A percentile compares a stretch with the other conserved stretches of the same genome.
These are phyloP conservation scores for Drosophila prosaltans DNA, from an alignment of 1,140 invertebrate species.

Conservation along the genomic window DNA sequence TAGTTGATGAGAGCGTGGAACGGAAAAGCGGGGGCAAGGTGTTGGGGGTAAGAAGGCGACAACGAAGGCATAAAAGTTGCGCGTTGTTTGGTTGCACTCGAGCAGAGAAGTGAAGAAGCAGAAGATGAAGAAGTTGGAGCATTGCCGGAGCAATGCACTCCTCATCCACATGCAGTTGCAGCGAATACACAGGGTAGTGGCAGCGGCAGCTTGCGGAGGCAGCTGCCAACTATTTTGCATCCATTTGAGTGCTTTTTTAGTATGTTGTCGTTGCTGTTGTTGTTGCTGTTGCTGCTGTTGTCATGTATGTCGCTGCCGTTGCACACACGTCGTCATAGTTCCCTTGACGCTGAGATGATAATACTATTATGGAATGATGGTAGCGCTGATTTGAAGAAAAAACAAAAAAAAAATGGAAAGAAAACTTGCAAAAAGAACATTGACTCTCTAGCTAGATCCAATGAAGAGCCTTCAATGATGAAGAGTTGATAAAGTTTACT, in stretches of 20 bases:
- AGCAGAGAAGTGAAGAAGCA: constrained; percentile 39
- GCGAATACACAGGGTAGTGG: not conserved
- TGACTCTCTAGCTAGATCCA: constrained; percentile 29
- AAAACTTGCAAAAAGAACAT: constrained; percentile 30
- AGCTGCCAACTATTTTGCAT: constrained; percentile 79
- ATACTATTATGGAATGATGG: constrained; percentile 51
- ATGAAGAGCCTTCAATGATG: constrained; percentile 1
- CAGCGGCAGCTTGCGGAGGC: constrained; percentile 52
- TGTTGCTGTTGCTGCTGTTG: constrained; percentile 7
- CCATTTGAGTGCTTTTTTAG: constrained; percentile 53
- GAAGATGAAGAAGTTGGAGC: constrained; percentile 29
- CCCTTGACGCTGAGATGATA: constrained; percentile 35
- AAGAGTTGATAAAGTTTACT: not conserved
- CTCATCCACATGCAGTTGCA: not conserved
- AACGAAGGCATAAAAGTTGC: constrained; percentile 70
- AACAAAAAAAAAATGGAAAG: too few species aligned
- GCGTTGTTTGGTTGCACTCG: constrained; percentile 71
- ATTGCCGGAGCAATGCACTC: constrained; percentile 58
- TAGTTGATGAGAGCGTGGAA: constrained; percentile 27
- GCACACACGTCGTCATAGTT: constrained; percentile 12
- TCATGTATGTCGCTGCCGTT: constrained; percentile 27
- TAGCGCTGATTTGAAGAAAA: constrained; percentile 31
- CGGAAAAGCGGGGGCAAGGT: constrained; percentile 6
- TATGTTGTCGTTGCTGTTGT: constrained; percentile 12
- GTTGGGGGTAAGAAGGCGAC: constrained; percentile 47